A percentile compares a stretch with the other conserved stretches of the same genome.
Conservation (phyloP, 2,888 invertebrate species). For the Mechanitis messenoides region DNA sequence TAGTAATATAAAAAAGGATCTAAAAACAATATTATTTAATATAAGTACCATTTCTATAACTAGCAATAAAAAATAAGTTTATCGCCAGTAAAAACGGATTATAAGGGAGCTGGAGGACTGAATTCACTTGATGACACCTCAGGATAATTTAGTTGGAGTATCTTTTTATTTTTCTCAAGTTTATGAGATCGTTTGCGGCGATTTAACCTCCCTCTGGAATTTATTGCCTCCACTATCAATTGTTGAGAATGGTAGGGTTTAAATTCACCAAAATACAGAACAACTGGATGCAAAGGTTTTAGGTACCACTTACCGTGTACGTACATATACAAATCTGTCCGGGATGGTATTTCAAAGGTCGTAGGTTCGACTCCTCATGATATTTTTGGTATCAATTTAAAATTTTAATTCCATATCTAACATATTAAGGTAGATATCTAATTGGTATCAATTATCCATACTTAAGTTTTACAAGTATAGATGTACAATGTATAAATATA, state of each 20-base stretch:
- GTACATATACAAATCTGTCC: not conserved
- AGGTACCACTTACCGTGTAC: not conserved
- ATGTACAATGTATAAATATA: too few relatives aligned
- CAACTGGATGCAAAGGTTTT: not conserved
- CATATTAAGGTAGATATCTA: too few relatives aligned
- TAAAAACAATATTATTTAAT: too few relatives aligned
- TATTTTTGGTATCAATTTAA: too few relatives aligned
- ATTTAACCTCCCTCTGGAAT: conserved; percentile 43
- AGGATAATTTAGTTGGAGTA: conserved; percentile 49
- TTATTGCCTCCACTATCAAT: conserved; percentile 49
- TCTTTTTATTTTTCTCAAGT: conserved; percentile 51
- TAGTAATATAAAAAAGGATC: too few relatives aligned
- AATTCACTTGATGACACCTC: conserved; percentile 37
- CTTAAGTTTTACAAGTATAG: too few relatives aligned
- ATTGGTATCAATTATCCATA: too few relatives aligned
- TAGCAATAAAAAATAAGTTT: conserved; percentile 26
- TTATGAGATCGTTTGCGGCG: conserved; percentile 53
- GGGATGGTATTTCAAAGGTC: too few relatives aligned
- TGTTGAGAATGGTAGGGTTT: conserved; percentile 30
- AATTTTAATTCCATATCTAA: too few relatives aligned
- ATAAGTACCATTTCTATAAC: too few relatives aligned
- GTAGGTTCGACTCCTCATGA: too few relatives aligned
- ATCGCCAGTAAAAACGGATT: conserved; percentile 29
- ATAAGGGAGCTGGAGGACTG: conserved; percentile 14
- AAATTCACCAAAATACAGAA: conserved; percentile 3